Evolutionary conservation across 2,888 invertebrate genomes (phyloP).

Genomic region (Apocheima hispidaria): DNA sequence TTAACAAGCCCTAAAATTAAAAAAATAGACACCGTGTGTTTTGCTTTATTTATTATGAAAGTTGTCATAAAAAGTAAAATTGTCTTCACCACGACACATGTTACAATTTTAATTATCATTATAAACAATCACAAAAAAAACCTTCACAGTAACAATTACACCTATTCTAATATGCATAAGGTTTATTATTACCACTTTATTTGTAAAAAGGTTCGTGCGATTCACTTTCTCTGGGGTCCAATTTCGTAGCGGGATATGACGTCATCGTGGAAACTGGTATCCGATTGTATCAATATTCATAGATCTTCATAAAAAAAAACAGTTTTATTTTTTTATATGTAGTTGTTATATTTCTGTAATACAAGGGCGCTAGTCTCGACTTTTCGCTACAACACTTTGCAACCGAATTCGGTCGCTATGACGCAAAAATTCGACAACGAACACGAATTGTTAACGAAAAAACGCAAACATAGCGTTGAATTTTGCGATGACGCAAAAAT

Average conservation of each 20-base stretch:
- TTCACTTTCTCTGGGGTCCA: conserved; percentile 34
- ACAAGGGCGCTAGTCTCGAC: too few species aligned
- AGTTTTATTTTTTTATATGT: not conserved
- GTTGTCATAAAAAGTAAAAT: conserved; percentile 20
- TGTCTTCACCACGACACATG: conserved; percentile 17
- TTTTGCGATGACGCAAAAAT: too few species aligned
- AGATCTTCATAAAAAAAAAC: conserved; percentile 22
- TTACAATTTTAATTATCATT: conserved; percentile 19
- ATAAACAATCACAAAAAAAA: conserved; percentile 12
- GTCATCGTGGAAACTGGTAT: conserved; percentile 23
- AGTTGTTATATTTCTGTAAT: too few species aligned
- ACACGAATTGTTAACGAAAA: too few species aligned
- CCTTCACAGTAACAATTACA: not conserved
- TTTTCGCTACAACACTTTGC: too few species aligned
- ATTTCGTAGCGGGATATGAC: conserved; percentile 28
- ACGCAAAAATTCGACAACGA: too few species aligned
- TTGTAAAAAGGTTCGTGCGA: conserved; percentile 8
- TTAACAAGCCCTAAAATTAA: not conserved
- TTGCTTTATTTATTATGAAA: not conserved
- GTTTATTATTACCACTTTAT: conserved; percentile 10
- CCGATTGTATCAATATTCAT: conserved; percentile 13
- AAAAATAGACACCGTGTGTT: not conserved
- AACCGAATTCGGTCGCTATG: too few species aligned
- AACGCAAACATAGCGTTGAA: too few species aligned
- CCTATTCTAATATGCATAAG: conserved; percentile 10